phyloP scores from a whole-genome alignment of 2,113 vertebrate genomes.

The Leuciscus idus region DNA sequence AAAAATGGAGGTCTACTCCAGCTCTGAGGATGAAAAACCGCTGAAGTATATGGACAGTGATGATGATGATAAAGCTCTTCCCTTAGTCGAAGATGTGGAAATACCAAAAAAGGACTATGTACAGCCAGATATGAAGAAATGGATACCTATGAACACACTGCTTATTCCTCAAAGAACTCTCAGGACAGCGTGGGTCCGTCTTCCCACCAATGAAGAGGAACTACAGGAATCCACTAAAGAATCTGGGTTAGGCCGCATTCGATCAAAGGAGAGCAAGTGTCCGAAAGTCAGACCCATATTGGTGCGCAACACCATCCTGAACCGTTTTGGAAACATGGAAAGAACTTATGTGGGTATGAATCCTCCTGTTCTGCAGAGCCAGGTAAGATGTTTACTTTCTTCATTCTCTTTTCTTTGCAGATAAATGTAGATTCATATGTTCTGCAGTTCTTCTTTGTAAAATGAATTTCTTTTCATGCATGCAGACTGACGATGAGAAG shows the following conservation, averaged over 20 bases:
- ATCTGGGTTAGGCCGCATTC: not conserved
- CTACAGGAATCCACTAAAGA: not conserved
- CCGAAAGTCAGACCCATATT: rapidly evolving
- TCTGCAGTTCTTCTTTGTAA: not conserved
- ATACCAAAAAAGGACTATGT: not conserved
- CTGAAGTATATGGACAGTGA: slow-evolving; percentile 65
- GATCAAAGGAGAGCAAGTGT: rapidly evolving
- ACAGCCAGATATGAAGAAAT: slow-evolving; percentile 75
- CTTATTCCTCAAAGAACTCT: not conserved
- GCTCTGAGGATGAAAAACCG: slow-evolving; percentile 43
- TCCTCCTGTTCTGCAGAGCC: slow-evolving; percentile 36
- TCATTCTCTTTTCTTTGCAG: not conserved
- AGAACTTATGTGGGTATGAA: slow-evolving; percentile 40
- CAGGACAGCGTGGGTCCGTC: slow-evolving; percentile 35
- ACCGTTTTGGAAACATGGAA: slow-evolving; percentile 43
- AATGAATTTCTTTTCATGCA: slow-evolving; percentile 45
- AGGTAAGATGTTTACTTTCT: slow-evolving; percentile 39
- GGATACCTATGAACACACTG: slow-evolving; percentile 73
- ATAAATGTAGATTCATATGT: not conserved
- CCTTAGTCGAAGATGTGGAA: slow-evolving; percentile 17
- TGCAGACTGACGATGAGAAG: slow-evolving; percentile 58
- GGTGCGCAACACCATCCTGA: slow-evolving; percentile 64
- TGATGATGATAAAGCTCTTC: slow-evolving; percentile 44
- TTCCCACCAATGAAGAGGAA: not conserved
- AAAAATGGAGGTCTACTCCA: not conserved